Percentiles rank a stretch among this genome's conserved stretches.
These are phyloP conservation scores for Cottoperca gobio DNA, from an alignment of 2,797 vertebrate species.

Conservation along the genomic window DNA sequence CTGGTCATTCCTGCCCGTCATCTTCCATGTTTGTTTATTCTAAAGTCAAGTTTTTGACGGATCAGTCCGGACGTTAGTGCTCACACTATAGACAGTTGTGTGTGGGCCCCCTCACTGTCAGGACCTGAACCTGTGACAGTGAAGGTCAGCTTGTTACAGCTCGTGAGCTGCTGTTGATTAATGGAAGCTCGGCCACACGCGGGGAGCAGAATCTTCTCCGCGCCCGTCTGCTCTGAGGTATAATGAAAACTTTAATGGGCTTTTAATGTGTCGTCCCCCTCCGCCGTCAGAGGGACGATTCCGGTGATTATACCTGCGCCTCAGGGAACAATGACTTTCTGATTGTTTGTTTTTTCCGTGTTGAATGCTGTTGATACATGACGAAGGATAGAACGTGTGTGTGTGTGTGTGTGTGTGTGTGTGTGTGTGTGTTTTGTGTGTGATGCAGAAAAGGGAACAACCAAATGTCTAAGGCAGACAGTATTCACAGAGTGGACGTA, in stretches of 20 bases:
- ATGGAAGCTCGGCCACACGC: constrained; percentile 55
- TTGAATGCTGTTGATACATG: constrained; percentile 21
- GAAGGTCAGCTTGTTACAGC: constrained; percentile 41
- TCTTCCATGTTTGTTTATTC: too few species aligned
- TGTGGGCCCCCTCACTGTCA: too few species aligned
- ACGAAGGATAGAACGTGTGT: not conserved
- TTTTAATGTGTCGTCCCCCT: constrained; percentile 72
- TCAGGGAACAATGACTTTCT: constrained; percentile 37
- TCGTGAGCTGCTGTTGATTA: constrained; percentile 60
- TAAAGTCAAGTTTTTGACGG: too few species aligned
- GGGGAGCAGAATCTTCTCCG: constrained; percentile 69
- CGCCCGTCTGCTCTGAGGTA: constrained; percentile 67
- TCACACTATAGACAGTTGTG: too few species aligned
- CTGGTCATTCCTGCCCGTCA: too few species aligned
- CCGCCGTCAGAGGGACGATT: constrained; percentile 48
- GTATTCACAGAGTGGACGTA: too few species aligned
- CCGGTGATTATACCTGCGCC: constrained; percentile 61
- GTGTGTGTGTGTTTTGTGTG: too few species aligned
- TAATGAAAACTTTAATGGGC: constrained; percentile 73
- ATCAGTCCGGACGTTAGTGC: too few species aligned
- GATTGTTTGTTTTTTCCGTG: not conserved
- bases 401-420: too few species aligned
- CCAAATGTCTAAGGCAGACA: too few species aligned
- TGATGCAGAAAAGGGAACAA: constrained; percentile 15
- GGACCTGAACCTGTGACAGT: not conserved